Evolutionary conservation across 2,113 vertebrate species (phyloP).

Genomic region (Petrocephalus zakoni): DNA sequence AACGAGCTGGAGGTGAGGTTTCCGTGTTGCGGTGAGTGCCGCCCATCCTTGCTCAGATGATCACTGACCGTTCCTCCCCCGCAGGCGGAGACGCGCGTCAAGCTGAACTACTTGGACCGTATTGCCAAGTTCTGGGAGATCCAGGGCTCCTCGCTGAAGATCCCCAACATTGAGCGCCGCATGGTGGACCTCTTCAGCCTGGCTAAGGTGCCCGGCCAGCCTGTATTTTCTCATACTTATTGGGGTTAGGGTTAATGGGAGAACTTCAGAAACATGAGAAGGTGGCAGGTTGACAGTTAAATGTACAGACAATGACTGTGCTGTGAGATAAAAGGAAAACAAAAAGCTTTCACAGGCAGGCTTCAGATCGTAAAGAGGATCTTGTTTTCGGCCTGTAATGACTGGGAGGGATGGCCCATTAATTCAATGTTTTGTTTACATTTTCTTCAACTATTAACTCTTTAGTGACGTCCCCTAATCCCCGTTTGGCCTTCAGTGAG

Average conservation of each 20-base stretch:
- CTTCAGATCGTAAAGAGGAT: background rate
- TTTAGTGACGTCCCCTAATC: background rate
- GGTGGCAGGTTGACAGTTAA: background rate
- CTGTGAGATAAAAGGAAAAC: background rate
- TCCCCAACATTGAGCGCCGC: slow-evolving; percentile 94
- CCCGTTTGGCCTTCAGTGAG: background rate
- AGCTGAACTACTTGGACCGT: slow-evolving; percentile 96
- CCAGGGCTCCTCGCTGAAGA: slow-evolving; percentile 91
- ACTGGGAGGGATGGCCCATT: background rate
- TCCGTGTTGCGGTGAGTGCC: background rate
- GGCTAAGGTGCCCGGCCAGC: slow-evolving; percentile 70
- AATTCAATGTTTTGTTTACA: background rate
- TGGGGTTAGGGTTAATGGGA: background rate
- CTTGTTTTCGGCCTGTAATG: background rate
- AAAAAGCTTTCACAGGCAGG: background rate
- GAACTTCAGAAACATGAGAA: background rate
- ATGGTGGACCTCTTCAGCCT: slow-evolving; percentile 93
- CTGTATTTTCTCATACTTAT: background rate
- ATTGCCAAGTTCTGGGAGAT: slow-evolving; percentile 99
- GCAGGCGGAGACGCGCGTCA: slow-evolving; percentile 93
- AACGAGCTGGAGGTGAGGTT: slow-evolving; percentile 89
- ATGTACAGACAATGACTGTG: background rate
- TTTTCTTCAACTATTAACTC: background rate
- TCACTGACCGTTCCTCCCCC: slow-evolving; percentile 8
- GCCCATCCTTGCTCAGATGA: background rate